A percentile compares a stretch with the other conserved stretches of the same genome.
These are phyloP conservation scores for Porites lutea DNA, from an alignment of 64 coral and sea anemone species.

Conservation along the genomic window DNA sequence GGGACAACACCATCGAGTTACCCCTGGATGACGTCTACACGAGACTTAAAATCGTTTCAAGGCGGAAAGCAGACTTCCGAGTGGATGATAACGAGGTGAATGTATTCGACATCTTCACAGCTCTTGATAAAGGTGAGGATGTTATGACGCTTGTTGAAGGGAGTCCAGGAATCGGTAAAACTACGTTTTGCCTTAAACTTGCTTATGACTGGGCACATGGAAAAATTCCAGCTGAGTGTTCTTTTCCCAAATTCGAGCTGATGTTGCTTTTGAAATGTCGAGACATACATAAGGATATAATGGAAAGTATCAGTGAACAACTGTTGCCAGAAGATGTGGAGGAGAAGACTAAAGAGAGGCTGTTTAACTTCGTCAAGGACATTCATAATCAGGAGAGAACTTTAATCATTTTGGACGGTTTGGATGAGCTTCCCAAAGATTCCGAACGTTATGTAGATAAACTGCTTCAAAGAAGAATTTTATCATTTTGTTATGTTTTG, in stretches of 20 bases:
- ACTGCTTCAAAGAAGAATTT: not conserved
- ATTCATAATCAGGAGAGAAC: slow-evolving; percentile 12
- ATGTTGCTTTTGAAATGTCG: slow-evolving; percentile 41
- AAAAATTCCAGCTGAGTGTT: not conserved
- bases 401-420: slow-evolving; percentile 22
- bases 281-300: slow-evolving; percentile 18
- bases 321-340: not conserved
- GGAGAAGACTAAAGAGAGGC: not conserved
- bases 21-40: not conserved
- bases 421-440: slow-evolving; percentile 12
- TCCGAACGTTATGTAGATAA: not conserved
- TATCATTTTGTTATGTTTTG: slow-evolving; percentile 10
- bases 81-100: not conserved
- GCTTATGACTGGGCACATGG: slow-evolving; percentile 34
- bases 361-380: slow-evolving; percentile 4
- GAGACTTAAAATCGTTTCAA: slow-evolving; percentile 1
- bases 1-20: not conserved
- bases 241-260: not conserved
- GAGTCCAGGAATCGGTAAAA: slow-evolving; percentile 42
- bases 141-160: slow-evolving; percentile 13
- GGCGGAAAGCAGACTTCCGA: not conserved
- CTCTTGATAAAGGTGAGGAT: slow-evolving; percentile 3
- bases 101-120: not conserved
- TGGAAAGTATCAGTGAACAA: slow-evolving; percentile 24
- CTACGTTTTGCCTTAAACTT: slow-evolving; percentile 44